Percentiles rank a stretch among this genome's conserved stretches.
Conservation (phyloP, 2,888 invertebrate genomes). For the Leptopilina drosophilae region DNA sequence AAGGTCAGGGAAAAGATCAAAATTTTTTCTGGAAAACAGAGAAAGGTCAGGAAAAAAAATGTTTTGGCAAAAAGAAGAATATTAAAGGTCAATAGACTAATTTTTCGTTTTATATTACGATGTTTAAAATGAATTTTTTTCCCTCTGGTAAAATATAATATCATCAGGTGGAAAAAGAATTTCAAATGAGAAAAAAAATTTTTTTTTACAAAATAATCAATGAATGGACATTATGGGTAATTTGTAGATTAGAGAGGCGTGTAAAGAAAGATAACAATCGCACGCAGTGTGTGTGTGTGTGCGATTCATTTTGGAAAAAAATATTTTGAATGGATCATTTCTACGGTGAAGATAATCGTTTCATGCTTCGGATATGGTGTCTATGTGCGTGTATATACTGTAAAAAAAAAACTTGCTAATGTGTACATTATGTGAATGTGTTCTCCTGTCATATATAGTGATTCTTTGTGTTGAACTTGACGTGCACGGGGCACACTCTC, state of each 20-base stretch:
- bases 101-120: no score
- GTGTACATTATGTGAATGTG: background rate
- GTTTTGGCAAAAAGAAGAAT: no score
- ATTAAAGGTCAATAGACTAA: no score
- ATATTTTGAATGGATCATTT: constrained; percentile 39
- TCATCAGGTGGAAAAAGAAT: no score
- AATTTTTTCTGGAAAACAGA: no score
- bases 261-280: background rate
- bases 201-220: background rate
- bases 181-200: background rate
- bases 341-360: no score
- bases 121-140: no score
- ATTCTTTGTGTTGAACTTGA: constrained; percentile 37
- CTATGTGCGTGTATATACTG: background rate
- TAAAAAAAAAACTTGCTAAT: background rate
- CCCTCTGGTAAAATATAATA: no score
- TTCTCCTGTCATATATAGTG: constrained; percentile 25
- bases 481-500: constrained; percentile 34
- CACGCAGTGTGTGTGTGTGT: no score
- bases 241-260: background rate
- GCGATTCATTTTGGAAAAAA: constrained; percentile 5
- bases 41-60: no score
- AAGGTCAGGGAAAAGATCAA: no score
- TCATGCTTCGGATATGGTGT: background rate
- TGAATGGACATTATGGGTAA: background rate